phyloP scores from a whole-genome alignment of 2,888 invertebrate species.

The Hylaea fasciaria region DNA sequence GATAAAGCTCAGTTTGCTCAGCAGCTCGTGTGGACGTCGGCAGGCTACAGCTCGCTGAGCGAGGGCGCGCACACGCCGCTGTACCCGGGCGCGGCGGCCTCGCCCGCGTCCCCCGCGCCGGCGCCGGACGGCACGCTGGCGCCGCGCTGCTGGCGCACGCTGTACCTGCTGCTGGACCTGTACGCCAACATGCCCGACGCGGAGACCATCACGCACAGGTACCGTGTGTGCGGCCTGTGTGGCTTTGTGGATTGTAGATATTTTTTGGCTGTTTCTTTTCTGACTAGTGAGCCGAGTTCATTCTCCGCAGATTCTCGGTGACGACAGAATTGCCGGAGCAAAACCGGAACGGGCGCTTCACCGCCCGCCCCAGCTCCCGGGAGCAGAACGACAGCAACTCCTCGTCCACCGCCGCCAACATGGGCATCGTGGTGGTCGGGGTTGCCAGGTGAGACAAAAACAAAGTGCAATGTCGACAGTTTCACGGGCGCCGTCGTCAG shows the following conservation, averaged over 20 bases:
- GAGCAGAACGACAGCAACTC: constrained; percentile 75
- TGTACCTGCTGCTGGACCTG: constrained; percentile 95
- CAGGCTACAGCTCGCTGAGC: constrained; percentile 92
- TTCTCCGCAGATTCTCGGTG: constrained; percentile 86
- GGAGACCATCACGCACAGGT: constrained; percentile 94
- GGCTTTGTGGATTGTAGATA: too few relatives aligned
- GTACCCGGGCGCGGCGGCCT: constrained; percentile 64
- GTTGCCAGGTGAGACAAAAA: constrained; percentile 77
- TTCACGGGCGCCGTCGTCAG: too few relatives aligned
- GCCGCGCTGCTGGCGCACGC: constrained; percentile 97
- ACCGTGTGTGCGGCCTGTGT: background rate
- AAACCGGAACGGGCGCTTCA: constrained; percentile 79
- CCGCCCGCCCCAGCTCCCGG: constrained; percentile 66
- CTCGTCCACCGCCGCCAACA: constrained; percentile 85
- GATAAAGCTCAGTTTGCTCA: too few relatives aligned
- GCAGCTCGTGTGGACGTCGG: background rate
- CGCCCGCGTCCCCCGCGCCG: constrained; percentile 37
- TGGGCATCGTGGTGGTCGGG: constrained; percentile 92
- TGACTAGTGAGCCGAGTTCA: too few relatives aligned
- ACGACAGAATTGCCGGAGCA: constrained; percentile 89
- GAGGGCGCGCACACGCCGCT: constrained; percentile 90
- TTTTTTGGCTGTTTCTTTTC: too few relatives aligned
- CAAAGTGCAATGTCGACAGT: too few relatives aligned
- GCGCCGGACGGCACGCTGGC: constrained; percentile 70
- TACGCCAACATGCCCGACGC: constrained; percentile 98